Conservation (phyloP, 2,888 invertebrate species). For the Operophtera brumata region DNA sequence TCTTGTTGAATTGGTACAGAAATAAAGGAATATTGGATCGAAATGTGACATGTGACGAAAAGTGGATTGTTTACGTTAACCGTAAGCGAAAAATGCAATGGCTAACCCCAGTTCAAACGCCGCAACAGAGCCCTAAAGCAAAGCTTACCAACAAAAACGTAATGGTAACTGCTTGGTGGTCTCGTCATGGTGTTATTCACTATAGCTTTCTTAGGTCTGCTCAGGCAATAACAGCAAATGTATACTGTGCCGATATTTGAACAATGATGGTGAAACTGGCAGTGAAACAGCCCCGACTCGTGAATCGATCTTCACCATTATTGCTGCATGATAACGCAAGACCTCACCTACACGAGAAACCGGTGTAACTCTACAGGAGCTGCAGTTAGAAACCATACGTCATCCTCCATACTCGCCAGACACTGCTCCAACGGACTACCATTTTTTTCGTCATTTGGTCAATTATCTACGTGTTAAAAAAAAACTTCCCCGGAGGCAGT, state of each 20-base stretch:
- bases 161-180: slow-evolving; percentile 8
- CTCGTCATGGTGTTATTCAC: slow-evolving; percentile 1
- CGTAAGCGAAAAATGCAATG: slow-evolving; percentile 16
- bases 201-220: slow-evolving; percentile 4
- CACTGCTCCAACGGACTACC: too few relatives aligned
- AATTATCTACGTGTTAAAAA: too few relatives aligned
- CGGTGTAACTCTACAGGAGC: too few relatives aligned
- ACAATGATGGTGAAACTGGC: slow-evolving; percentile 19
- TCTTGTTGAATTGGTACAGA: slow-evolving; percentile 2
- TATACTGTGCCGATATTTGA: slow-evolving; percentile 18
- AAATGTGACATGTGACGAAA: slow-evolving; percentile 17
- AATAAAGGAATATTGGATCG: neutral
- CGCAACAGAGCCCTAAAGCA: slow-evolving; percentile 10
- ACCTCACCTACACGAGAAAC: too few relatives aligned
- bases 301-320: too few relatives aligned
- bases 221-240: slow-evolving; percentile 19
- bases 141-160: slow-evolving; percentile 9
- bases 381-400: too few relatives aligned
- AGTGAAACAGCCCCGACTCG: neutral
- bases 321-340: too few relatives aligned
- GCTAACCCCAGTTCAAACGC: slow-evolving; percentile 9
- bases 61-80: slow-evolving; percentile 17
- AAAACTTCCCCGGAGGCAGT: too few relatives aligned
- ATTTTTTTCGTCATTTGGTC: too few relatives aligned
- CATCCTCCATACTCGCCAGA: too few relatives aligned